Percentiles rank a stretch among this genome's conserved stretches.
Evolutionary conservation across 2,113 vertebrate species (phyloP).

Genomic region (Dascyllus trimaculatus): DNA sequence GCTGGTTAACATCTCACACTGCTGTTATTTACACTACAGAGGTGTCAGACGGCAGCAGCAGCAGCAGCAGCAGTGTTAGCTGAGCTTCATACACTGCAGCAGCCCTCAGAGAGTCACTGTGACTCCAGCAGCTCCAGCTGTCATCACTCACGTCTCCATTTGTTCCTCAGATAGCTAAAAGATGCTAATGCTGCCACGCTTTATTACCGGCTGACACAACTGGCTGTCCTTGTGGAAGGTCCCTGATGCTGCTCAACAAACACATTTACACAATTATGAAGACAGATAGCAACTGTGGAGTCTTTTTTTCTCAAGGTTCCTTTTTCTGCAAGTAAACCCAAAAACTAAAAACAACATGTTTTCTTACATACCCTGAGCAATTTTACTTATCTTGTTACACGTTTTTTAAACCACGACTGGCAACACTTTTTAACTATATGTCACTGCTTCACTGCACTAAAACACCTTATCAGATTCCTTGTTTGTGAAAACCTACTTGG

Average conservation of each 20-base stretch:
- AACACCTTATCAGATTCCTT: too few relatives aligned
- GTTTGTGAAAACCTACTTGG: too few relatives aligned
- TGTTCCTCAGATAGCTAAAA: conserved; percentile 45
- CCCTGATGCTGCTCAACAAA: conserved; percentile 42
- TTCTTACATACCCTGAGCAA: too few relatives aligned
- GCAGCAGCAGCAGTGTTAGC: neutral
- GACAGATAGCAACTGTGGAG: conserved; percentile 25
- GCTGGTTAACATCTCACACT: conserved; percentile 59
- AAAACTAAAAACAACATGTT: too few relatives aligned
- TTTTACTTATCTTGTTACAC: too few relatives aligned
- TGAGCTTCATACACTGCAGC: neutral
- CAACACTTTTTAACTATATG: too few relatives aligned
- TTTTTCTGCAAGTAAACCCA: too few relatives aligned
- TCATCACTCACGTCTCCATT: conserved; percentile 61
- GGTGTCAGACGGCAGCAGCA: conserved; percentile 26
- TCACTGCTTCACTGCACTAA: too few relatives aligned
- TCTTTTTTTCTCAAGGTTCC: too few relatives aligned
- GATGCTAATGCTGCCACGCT: conserved; percentile 47
- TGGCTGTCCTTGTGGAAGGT: conserved; percentile 35
- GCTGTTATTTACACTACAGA: conserved; percentile 75
- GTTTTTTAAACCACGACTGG: too few relatives aligned
- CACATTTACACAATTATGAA: conserved; percentile 53
- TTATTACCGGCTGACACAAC: conserved; percentile 44
- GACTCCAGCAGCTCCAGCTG: conserved; percentile 48
- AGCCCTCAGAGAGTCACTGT: conserved; percentile 36